Base-by-base conservation (phyloP, 2,888 invertebrate species). In the Trachelus iudaicus region DNA sequence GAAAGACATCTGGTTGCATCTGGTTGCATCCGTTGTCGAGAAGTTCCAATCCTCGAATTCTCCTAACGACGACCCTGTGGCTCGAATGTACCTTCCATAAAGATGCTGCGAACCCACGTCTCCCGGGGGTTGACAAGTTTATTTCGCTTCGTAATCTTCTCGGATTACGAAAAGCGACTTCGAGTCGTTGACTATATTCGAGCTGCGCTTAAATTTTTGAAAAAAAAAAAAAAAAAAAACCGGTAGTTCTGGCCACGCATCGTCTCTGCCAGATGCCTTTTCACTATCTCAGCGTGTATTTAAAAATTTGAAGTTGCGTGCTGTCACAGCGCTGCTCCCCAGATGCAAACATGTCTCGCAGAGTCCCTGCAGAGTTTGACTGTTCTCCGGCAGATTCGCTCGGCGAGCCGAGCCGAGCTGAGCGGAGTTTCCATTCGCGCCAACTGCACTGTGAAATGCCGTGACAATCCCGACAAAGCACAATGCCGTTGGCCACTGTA, bases 141-240 rank as follows among this genome's bases (percentile, higher is more conserved):
- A 88, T 88, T 89, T 89, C 88, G 82, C 82, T 81, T 78, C 79
- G 86, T 87, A 87, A 89, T 89, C 89, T 86, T 88, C 88, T 88
- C 89, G 86, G 87, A 88, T 88, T 89, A 88, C 86, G 71, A 34
- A 71, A 34, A 71, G 71, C 23, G 56, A 56, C 56, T 56, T 40
- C 40, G 40, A 56, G 56, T 23, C 56, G 56, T 23, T 56, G 9
- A 23, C 56, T 56, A 23, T 56, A 56, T 23, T 56, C 56, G 23
- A 23, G 56, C 56, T 23, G 56, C 56, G 56, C 9, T 56, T 56
- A 23, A 2, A 56, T 23, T 23, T 6, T 56, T 6, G 40, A 2
- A 23, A 56, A 4, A 37, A 37, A 37, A n/a, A n/a, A 2, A 23
- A 56, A 4, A 37, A 37, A 37, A 37, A 56, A 56, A 56, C 40